Evolutionary conservation across 1,140 invertebrate species (phyloP).

Genomic region (Zeugodacus cucurbitae): DNA sequence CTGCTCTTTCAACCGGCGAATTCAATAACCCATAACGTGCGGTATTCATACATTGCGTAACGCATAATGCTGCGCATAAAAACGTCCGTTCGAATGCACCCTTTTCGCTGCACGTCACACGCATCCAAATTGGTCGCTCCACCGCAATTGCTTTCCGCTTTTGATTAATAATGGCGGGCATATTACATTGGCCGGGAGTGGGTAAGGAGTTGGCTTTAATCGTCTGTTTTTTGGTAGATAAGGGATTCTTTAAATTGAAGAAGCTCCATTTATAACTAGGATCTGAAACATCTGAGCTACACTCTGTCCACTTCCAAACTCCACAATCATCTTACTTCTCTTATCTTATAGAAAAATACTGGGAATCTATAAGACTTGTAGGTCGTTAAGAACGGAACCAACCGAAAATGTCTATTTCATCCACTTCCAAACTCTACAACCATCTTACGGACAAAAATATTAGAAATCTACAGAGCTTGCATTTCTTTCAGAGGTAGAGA

Average conservation of each 20-base stretch:
- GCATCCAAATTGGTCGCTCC: background rate
- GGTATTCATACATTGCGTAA: background rate
- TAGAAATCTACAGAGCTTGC: no score
- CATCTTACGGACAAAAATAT: no score
- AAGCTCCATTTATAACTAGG: background rate
- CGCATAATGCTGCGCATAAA: background rate
- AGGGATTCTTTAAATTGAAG: no score
- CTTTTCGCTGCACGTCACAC: background rate
- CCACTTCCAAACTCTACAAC: no score
- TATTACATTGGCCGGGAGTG: background rate
- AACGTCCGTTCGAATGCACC: background rate
- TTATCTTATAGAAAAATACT: no score
- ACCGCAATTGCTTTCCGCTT: background rate
- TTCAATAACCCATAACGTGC: slow-evolving; percentile 23
- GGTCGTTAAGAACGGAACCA: no score
- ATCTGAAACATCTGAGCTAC: no score
- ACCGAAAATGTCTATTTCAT: no score
- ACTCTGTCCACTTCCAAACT: no score
- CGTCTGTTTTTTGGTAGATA: background rate
- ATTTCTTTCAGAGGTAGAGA: no score
- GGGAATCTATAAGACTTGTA: no score
- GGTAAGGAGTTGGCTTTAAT: background rate
- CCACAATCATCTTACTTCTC: no score
- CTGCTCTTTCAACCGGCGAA: background rate
- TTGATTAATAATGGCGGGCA: slow-evolving; percentile 10